Evolutionary conservation across 2,888 invertebrate genomes (phyloP).

Genomic region (Machimus atricapillus): DNA sequence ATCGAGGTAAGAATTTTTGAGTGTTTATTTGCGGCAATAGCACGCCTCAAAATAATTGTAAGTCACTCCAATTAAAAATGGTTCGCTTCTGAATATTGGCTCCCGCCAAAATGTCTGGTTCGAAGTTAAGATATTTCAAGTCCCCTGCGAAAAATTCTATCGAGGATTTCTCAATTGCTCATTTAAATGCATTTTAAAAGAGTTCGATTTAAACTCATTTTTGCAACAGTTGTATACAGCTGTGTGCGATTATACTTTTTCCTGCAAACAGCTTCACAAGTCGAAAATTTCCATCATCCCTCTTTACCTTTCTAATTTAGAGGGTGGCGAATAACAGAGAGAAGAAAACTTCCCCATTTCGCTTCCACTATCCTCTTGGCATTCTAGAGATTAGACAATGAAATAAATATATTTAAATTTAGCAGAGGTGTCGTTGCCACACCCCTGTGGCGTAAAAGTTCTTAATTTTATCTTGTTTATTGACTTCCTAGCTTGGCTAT

Average conservation of each 20-base stretch:
- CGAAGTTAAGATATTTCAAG: constrained; percentile 36
- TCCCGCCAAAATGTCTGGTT: constrained; percentile 43
- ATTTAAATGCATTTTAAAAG: neutral
- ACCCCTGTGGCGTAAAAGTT: too few relatives aligned
- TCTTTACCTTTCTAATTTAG: neutral
- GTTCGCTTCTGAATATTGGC: constrained; percentile 29
- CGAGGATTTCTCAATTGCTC: neutral
- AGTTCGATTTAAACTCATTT: neutral
- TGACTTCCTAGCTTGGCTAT: too few relatives aligned
- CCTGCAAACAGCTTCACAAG: neutral
- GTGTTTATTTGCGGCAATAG: constrained; percentile 49
- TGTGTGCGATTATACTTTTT: neutral
- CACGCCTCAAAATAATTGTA: neutral
- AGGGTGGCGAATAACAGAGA: neutral
- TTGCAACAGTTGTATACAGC: neutral
- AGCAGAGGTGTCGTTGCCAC: neutral
- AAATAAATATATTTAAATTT: neutral
- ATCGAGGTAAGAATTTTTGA: constrained; percentile 71
- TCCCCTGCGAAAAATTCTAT: neutral
- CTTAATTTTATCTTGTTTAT: too few relatives aligned
- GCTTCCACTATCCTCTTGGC: neutral
- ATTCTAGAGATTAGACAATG: neutral
- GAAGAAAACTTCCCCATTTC: neutral
- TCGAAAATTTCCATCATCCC: neutral
- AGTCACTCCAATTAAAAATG: constrained; percentile 5